Evolutionary conservation across 2,888 invertebrate species (phyloP), one percentile per base, ranked within the genome.

Genomic region (Ochropleura leucogaster): DNA sequence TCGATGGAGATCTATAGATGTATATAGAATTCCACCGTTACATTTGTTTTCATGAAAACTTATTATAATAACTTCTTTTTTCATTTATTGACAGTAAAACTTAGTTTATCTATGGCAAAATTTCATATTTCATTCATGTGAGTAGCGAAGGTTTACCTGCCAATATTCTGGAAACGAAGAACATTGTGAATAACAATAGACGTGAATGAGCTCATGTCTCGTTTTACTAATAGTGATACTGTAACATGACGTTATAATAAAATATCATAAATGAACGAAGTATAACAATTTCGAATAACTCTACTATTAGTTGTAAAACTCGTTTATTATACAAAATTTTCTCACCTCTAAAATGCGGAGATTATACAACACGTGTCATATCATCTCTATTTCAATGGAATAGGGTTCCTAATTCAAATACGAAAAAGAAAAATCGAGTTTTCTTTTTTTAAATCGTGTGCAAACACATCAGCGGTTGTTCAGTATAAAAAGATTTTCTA

Each of bases 401-500:
- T 72, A 85, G 47, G 72, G 79, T 68, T 65, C 46, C 18, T 18
- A 75, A 63, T 80, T 47, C 20, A 14, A 67, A 74, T 67, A 53
- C 8, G 57, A 10, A 78, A 42, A 75, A n/a, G 72, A 44, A 81
- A 47, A 74, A 63, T 49, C 60, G 18, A 68, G 68, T 59, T 77
- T 75, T 74, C 70, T 81, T 90, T 88, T 89, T 88, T 85, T 82
- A 74, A 89, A 89, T 84, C 84, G 76, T 87, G 82, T 80, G 87
- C 89, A 92, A 94, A 93, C 90, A 92, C 91, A 92, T 91, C 89
- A 89, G 82, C 87, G 89, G 87, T 89, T 90, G 91, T 92, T 91
- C 88, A 85, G 92, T 90, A 92, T 93, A 94, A 95, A 94, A 90
- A 93, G 93, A 95, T 95, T 94, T 95, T 94, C 93, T 92, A 89